A percentile compares a stretch with the other conserved stretches of the same genome.
These are phyloP conservation scores for Cotesia typhae DNA, from an alignment of 1,140 invertebrate genomes.

Conservation along the genomic window DNA sequence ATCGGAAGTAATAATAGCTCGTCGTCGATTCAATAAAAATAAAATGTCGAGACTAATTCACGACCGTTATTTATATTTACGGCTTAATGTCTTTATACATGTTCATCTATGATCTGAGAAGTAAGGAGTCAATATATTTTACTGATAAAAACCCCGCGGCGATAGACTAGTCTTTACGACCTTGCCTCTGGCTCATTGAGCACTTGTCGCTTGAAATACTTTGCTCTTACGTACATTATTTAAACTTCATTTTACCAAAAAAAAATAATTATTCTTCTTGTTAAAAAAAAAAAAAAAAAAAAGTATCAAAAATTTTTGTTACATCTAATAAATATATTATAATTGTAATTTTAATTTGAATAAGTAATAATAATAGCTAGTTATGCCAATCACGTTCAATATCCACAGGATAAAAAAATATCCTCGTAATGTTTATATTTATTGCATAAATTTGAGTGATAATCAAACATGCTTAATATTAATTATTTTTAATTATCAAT, in stretches of 20 bases:
- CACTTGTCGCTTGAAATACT: conserved; percentile 25
- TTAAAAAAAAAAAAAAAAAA: conserved; percentile 5
- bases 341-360: conserved; percentile 5
- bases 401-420: not conserved
- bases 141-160: conserved; percentile 17
- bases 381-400: not conserved
- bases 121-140: not conserved
- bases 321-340: not conserved
- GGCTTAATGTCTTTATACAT: not conserved
- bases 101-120: not conserved
- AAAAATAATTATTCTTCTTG: not conserved
- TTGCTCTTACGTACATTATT: not conserved
- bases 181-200: conserved; percentile 39
- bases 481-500: too few species aligned
- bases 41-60: not conserved
- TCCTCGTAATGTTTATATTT: too few species aligned
- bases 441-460: not conserved
- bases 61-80: not conserved
- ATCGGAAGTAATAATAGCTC: conserved; percentile 1
- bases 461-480: not conserved
- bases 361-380: not conserved
- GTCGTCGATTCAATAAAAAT: not conserved
- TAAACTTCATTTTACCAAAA: too few species aligned
- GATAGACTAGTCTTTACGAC: conserved; percentile 33
- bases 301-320: too few species aligned